Conservation (phyloP, 2,113 vertebrate species). For the Bagarius yarrelli region DNA sequence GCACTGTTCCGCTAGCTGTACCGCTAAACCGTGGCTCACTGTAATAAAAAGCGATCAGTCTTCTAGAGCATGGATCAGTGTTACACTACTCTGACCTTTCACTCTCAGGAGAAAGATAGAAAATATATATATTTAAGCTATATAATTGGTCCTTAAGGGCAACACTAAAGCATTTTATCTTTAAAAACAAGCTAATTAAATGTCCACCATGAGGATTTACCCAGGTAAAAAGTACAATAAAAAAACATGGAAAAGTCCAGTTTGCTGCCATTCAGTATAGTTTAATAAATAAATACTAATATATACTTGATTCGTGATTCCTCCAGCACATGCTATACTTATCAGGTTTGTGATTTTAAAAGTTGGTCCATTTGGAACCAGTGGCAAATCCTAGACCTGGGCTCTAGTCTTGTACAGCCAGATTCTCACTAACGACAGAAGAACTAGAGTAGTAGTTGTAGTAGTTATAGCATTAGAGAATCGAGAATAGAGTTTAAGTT, state of each 20-base stretch:
- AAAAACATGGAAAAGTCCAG: neutral
- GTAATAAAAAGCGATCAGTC: conserved; percentile 35
- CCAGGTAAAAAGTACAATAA: neutral
- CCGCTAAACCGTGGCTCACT: conserved; percentile 17
- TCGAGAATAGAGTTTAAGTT: too few relatives aligned
- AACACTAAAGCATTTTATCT: neutral
- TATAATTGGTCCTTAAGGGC: conserved; percentile 12
- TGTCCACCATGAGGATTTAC: neutral
- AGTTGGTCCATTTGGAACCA: neutral
- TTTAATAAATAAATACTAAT: neutral
- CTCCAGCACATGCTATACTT: neutral
- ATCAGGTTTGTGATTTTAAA: neutral
- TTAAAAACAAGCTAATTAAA: neutral
- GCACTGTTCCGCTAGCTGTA: conserved; percentile 28
- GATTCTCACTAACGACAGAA: too few relatives aligned
- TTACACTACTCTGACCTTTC: neutral
- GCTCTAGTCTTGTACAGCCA: too few relatives aligned
- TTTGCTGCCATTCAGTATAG: neutral
- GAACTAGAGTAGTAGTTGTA: too few relatives aligned
- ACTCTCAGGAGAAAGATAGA: neutral
- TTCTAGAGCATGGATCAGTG: conserved; percentile 32
- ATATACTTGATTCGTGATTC: neutral
- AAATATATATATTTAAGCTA: neutral
- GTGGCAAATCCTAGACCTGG: neutral
- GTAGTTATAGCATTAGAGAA: too few relatives aligned